Percentiles rank a stretch among this genome's conserved stretches.
Conservation (phyloP, 2,888 invertebrate genomes). For the Lymantria monacha region DNA sequence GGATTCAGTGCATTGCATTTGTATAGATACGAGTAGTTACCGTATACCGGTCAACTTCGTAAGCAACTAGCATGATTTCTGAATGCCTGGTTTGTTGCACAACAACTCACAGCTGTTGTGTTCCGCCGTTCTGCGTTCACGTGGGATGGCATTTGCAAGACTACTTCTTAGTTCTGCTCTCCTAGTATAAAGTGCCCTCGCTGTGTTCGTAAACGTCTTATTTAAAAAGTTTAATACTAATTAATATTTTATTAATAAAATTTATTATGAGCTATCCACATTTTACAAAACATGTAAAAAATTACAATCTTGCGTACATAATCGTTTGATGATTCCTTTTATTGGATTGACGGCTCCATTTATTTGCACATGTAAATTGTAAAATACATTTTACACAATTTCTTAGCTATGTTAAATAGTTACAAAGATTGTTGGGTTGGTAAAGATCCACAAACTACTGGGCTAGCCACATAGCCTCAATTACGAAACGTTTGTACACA, state of each 20-base stretch:
- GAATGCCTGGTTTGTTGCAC: constrained; percentile 54
- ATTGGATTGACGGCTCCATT: too few relatives aligned
- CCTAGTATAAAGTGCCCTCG: constrained; percentile 50
- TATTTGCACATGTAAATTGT: too few relatives aligned
- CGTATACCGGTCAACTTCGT: constrained; percentile 43
- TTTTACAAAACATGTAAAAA: background rate
- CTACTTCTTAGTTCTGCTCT: constrained; percentile 41
- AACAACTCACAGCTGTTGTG: constrained; percentile 39
- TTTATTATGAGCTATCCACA: background rate
- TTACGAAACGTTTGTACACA: constrained; percentile 76
- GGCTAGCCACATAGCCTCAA: constrained; percentile 71
- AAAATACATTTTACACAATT: background rate
- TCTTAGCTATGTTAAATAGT: constrained; percentile 15
- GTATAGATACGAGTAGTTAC: constrained; percentile 20
- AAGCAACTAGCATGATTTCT: constrained; percentile 47
- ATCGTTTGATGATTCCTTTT: too few relatives aligned
- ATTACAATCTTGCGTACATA: too few relatives aligned
- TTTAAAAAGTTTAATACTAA: background rate
- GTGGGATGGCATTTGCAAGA: constrained; percentile 11
- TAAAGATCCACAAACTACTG: constrained; percentile 53
- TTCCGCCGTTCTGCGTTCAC: constrained; percentile 20
- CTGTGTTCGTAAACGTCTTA: constrained; percentile 37
- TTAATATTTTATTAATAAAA: too few relatives aligned
- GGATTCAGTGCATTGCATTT: constrained; percentile 14
- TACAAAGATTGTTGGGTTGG: constrained; percentile 20